A percentile compares a stretch with the other conserved stretches of the same genome.
These are phyloP conservation scores for Saccopteryx bilineata DNA, from an alignment of 2,113 vertebrate species.

Conservation along the genomic window DNA sequence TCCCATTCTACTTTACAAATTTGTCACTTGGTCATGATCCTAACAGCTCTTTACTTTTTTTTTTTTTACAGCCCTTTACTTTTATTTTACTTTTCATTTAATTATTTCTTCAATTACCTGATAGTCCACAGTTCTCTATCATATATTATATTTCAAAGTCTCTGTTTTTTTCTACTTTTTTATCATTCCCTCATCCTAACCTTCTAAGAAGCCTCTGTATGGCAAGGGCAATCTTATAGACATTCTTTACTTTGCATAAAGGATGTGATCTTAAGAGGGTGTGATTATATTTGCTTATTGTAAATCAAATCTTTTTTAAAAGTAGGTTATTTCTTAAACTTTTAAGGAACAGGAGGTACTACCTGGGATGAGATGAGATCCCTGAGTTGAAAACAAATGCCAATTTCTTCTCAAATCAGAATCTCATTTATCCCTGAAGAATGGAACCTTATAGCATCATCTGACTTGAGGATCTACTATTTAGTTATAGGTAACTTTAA, in stretches of 20 bases:
- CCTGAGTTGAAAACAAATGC: slow-evolving; percentile 38
- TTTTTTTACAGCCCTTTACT: neutral
- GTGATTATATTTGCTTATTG: slow-evolving; percentile 48
- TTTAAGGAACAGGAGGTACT: slow-evolving; percentile 24
- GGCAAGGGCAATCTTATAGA: neutral
- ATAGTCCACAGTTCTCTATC: slow-evolving; percentile 57
- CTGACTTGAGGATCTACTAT: slow-evolving; percentile 53
- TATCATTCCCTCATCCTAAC: neutral
- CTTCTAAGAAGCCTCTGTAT: slow-evolving; percentile 25
- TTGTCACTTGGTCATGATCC: neutral
- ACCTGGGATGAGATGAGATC: neutral
- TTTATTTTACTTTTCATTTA: neutral
- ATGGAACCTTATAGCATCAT: slow-evolving; percentile 5
- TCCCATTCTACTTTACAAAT: slow-evolving; percentile 9
- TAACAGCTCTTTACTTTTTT: slow-evolving; percentile 24
- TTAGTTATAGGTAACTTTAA: slow-evolving; percentile 56
- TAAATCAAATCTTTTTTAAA: slow-evolving; percentile 24
- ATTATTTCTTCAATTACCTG: neutral
- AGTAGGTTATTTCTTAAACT: slow-evolving; percentile 52
- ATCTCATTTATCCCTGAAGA: slow-evolving; percentile 9
- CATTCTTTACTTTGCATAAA: slow-evolving; percentile 14
- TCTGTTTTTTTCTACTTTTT: neutral
- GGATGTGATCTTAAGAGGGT: slow-evolving; percentile 31
- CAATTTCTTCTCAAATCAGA: slow-evolving; percentile 54
- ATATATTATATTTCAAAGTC: slow-evolving; percentile 1